phyloP scores from a whole-genome alignment of 2,888 invertebrate genomes.

The Amorpha juglandis region DNA sequence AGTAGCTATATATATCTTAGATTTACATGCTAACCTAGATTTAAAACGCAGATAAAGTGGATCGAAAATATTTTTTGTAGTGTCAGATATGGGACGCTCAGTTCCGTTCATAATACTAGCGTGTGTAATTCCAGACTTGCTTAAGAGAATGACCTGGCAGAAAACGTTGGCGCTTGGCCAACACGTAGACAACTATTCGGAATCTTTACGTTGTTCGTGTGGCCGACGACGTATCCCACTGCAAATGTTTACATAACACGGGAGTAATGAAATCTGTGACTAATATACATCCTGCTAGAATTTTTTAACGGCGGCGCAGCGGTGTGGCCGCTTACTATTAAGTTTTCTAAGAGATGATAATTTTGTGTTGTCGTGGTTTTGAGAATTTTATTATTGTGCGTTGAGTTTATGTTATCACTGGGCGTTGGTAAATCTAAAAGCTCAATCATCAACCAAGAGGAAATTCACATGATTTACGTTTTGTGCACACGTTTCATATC shows the following conservation, averaged over 20 bases:
- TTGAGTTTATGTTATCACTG: neutral
- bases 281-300: constrained; percentile 15
- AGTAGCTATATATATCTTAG: too few species aligned
- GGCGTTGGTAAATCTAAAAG: neutral
- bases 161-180: constrained; percentile 64
- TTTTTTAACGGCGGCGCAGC: neutral
- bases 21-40: too few species aligned
- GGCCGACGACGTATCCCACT: constrained; percentile 9
- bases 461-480: neutral
- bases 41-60: neutral
- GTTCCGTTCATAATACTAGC: constrained; percentile 41
- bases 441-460: neutral
- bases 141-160: constrained; percentile 67
- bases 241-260: constrained; percentile 22
- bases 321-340: neutral
- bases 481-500: too few species aligned
- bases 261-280: constrained; percentile 21
- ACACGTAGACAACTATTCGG: constrained; percentile 31
- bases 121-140: constrained; percentile 59
- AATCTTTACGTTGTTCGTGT: constrained; percentile 8
- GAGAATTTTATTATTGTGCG: neutral
- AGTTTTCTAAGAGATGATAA: constrained; percentile 11
- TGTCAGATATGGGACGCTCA: constrained; percentile 29
- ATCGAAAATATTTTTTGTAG: neutral
- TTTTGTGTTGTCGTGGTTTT: neutral